Evolutionary conservation across 2,113 vertebrate genomes (phyloP).

Genomic region (Herpailurus yagouaroundi): DNA sequence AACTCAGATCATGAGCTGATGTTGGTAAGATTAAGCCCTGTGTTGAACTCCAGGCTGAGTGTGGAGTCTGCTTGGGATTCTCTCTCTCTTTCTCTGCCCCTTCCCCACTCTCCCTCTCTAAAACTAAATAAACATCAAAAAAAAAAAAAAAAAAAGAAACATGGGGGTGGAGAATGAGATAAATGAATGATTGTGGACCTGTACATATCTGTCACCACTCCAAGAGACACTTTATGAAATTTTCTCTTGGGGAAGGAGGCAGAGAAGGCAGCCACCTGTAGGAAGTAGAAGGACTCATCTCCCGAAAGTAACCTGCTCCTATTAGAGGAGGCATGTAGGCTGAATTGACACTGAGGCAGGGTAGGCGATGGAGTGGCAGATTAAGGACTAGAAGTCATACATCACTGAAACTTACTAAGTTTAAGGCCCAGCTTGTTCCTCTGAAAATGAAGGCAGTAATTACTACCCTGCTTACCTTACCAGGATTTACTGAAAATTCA

Average conservation of each 20-base stretch:
- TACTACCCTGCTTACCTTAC: not conserved
- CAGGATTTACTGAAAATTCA: not conserved
- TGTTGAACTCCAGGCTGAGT: no score
- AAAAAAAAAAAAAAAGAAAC: no score
- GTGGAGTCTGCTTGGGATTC: no score
- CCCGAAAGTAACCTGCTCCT: not conserved
- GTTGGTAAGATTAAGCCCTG: no score
- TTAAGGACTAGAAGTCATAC: not conserved
- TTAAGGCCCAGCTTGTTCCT: not conserved
- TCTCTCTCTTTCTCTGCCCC: no score
- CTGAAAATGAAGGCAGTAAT: not conserved
- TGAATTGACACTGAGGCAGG: not conserved
- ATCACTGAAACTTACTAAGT: not conserved
- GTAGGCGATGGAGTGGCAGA: not conserved
- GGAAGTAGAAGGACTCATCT: not conserved
- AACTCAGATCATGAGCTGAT: no score
- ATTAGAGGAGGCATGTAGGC: rapidly evolving
- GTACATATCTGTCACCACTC: not conserved
- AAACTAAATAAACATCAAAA: no score
- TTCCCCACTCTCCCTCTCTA: no score
- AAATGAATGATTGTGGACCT: not conserved
- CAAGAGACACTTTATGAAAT: not conserved
- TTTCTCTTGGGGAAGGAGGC: no score
- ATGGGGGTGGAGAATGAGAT: not conserved
- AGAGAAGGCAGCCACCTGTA: not conserved